Evolutionary conservation across 35 echinoderm and acorn worm genomes (phyloP).

Genomic region (Apostichopus japonicus): DNA sequence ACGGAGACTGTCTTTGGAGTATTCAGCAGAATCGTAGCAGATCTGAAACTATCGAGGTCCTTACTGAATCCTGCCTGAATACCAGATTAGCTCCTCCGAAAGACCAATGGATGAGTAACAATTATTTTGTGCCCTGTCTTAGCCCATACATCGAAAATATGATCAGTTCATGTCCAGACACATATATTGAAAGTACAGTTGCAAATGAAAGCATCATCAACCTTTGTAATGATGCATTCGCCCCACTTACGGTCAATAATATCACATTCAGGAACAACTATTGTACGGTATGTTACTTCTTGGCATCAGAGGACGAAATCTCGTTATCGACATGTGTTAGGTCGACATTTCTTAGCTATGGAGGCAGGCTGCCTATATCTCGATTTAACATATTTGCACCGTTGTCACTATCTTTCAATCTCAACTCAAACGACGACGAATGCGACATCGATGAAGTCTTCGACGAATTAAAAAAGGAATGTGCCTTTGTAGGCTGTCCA

Average conservation of each 20-base stretch:
- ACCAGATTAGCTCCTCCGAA: neutral
- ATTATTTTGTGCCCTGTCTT: constrained; percentile 11
- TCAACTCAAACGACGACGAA: no score
- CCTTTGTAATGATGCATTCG: constrained; percentile 8
- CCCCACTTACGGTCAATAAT: constrained; percentile 1
- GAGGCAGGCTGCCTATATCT: no score
- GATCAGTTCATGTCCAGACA: neutral
- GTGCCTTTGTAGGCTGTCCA: neutral
- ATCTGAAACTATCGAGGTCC: neutral
- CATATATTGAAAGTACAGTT: neutral
- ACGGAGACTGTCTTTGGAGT: neutral
- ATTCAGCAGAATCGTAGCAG: neutral
- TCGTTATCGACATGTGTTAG: neutral
- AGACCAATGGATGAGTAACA: neutral
- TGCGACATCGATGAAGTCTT: constrained; percentile 1
- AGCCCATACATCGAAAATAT: neutral
- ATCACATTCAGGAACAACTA: neutral
- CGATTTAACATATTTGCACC: neutral
- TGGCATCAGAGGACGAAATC: neutral
- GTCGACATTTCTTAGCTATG: neutral
- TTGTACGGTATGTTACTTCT: constrained; percentile 17
- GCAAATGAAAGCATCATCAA: neutral
- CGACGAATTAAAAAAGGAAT: neutral
- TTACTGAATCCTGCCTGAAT: neutral
- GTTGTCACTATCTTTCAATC: neutral